A percentile compares a stretch with the other conserved stretches of the same genome.
Evolutionary conservation across 2,113 vertebrate genomes (phyloP).

Genomic region (Sterrhoptilus dennistouni): DNA sequence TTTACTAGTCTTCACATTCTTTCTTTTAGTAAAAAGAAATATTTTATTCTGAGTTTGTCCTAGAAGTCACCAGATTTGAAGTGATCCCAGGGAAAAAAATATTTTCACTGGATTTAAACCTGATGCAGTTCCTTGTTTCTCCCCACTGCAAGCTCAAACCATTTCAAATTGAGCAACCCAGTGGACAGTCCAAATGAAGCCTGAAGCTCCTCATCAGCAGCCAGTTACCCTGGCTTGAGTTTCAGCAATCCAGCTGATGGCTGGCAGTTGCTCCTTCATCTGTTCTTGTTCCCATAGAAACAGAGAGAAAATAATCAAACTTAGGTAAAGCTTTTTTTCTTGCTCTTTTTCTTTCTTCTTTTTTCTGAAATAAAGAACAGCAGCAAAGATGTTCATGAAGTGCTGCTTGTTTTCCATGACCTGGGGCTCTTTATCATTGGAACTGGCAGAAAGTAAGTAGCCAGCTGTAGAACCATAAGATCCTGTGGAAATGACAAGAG

Average conservation of each 20-base stretch:
- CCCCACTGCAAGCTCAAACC: not conserved
- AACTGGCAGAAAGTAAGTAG: not conserved
- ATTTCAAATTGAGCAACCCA: not conserved
- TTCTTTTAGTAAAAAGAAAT: not conserved
- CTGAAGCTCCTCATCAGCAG: not conserved
- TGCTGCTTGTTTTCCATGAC: not conserved
- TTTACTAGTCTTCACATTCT: not conserved
- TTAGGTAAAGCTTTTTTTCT: not conserved
- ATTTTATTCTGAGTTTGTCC: not conserved
- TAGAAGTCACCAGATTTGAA: not conserved
- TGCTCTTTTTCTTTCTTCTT: accelerated
- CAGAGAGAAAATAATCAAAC: not conserved
- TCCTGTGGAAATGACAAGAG: not conserved
- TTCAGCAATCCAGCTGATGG: not conserved
- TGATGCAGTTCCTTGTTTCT: not conserved
- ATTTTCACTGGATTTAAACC: not conserved
- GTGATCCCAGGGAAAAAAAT: not conserved
- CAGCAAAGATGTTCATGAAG: not conserved
- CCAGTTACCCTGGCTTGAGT: not conserved
- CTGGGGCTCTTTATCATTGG: not conserved
- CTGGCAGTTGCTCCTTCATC: not conserved
- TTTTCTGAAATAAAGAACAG: not conserved
- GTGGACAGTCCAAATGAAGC: not conserved
- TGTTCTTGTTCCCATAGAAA: conserved; percentile 40
- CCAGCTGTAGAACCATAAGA: not conserved